A percentile compares a stretch with the other conserved stretches of the same genome.
phyloP scores from a whole-genome alignment of 2,888 invertebrate species.

The Eurytoma adleriae region DNA sequence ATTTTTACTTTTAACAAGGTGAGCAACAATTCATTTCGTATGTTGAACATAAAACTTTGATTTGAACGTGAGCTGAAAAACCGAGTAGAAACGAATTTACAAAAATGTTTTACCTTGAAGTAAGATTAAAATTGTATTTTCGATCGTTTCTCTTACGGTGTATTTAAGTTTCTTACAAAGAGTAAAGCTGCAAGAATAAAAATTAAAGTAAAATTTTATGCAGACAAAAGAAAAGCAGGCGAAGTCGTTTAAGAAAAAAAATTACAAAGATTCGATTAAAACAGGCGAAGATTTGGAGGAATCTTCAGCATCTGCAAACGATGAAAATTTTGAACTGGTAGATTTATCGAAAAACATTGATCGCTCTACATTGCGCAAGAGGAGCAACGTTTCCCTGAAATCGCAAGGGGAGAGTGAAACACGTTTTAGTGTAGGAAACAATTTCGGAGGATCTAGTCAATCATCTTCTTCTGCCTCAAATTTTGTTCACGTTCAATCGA shows the following conservation, averaged over 20 bases:
- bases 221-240: constrained; percentile 44
- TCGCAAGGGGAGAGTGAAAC: background rate
- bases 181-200: constrained; percentile 11
- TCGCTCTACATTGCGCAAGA: constrained; percentile 13
- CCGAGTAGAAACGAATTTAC: too few species aligned
- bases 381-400: background rate
- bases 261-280: constrained; percentile 48
- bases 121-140: too few species aligned
- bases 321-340: constrained; percentile 12
- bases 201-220: constrained; percentile 39
- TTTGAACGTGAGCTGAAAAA: too few species aligned
- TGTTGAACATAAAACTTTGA: too few species aligned
- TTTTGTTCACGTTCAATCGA: background rate
- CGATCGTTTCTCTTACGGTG: too few species aligned
- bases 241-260: constrained; percentile 15
- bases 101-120: too few species aligned
- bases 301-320: constrained; percentile 6
- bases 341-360: background rate
- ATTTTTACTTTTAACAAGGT: constrained; percentile 39
- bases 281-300: constrained; percentile 18
- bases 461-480: background rate
- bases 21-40: background rate
- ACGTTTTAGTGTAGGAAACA: background rate
- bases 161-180: background rate
- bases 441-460: background rate